phyloP scores from a whole-genome alignment of 2,113 vertebrate species.

The Hemiprocne comata region DNA sequence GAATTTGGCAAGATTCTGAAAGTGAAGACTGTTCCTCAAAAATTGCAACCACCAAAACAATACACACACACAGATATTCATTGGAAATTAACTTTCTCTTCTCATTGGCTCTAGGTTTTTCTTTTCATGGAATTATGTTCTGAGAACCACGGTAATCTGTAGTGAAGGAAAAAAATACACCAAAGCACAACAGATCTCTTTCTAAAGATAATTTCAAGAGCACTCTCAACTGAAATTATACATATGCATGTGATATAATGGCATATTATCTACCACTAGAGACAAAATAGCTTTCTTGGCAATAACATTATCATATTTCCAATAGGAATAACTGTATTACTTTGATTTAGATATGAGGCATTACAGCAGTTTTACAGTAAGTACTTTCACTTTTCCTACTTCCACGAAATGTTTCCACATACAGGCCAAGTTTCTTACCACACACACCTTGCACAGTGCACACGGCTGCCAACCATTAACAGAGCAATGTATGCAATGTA shows the following conservation, averaged over 20 bases:
- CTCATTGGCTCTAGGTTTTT: background rate
- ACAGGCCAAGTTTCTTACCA: background rate
- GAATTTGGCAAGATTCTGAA: background rate
- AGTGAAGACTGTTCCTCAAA: background rate
- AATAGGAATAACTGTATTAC: constrained; percentile 62
- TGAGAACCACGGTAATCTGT: background rate
- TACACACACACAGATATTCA: background rate
- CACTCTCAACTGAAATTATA: constrained; percentile 31
- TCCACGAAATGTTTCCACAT: background rate
- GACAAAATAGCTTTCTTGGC: constrained; percentile 69
- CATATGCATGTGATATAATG: constrained; percentile 3
- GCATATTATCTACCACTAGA: constrained; percentile 46
- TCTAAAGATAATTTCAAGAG: constrained; percentile 6
- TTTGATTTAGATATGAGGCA: constrained; percentile 42
- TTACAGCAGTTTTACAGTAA: constrained; percentile 57
- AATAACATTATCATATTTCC: constrained; percentile 57
- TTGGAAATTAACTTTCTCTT: background rate
- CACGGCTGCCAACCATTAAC: background rate
- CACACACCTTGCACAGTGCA: background rate
- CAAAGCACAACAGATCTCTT: background rate
- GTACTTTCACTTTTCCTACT: background rate
- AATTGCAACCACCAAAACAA: background rate
- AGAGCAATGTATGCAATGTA: background rate
- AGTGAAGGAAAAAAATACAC: background rate
- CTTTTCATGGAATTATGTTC: background rate